Percentiles rank a stretch among this genome's conserved stretches.
These are phyloP conservation scores for Parazoanthus darwini DNA, from an alignment of 92 coral and sea anemone species.

Conservation along the genomic window DNA sequence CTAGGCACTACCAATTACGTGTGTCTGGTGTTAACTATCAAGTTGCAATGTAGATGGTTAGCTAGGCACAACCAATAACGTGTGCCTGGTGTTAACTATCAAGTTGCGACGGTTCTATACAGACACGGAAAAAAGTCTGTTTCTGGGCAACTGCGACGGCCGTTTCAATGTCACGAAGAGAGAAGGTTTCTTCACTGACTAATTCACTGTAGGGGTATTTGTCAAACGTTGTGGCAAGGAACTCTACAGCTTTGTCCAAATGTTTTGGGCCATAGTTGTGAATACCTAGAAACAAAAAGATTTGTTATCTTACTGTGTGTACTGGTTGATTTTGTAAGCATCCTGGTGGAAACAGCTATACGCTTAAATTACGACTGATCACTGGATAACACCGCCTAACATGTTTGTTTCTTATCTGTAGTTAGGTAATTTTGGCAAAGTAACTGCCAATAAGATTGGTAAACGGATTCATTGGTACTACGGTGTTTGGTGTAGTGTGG, in stretches of 20 bases:
- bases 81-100: neutral
- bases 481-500: too few species aligned
- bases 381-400: too few species aligned
- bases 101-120: conserved; percentile 64
- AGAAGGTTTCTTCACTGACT: conserved; percentile 64
- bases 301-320: neutral
- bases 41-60: too few species aligned
- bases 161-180: conserved; percentile 63
- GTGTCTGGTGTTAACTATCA: too few species aligned
- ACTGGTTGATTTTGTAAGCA: too few species aligned
- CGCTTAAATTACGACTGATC: too few species aligned
- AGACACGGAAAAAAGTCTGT: conserved; percentile 84
- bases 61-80: neutral
- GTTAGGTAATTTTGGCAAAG: too few species aligned
- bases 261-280: conserved; percentile 91
- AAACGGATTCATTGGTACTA: too few species aligned
- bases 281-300: conserved; percentile 58
- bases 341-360: too few species aligned
- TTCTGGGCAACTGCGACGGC: conserved; percentile 73
- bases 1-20: too few species aligned
- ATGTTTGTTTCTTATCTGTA: too few species aligned
- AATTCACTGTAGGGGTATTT: conserved; percentile 81
- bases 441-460: too few species aligned
- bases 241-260: conserved; percentile 85
- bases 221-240: conserved; percentile 66